These are phyloP conservation scores for Podarcis siculus DNA, from an alignment of 2,797 vertebrate genomes.

Conservation along the genomic window DNA sequence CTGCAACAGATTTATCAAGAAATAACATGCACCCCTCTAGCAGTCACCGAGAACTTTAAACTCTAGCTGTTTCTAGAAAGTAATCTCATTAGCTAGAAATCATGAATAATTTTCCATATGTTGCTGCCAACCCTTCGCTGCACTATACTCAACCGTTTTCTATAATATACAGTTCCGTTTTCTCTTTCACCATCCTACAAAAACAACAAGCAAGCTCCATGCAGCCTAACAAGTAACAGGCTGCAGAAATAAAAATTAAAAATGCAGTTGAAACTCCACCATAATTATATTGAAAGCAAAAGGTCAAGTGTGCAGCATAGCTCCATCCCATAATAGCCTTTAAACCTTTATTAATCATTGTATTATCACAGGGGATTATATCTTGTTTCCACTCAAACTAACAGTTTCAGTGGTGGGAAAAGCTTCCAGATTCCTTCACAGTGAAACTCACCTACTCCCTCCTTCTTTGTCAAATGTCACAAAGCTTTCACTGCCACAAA, in stretches of 20 bases:
- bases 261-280: not conserved
- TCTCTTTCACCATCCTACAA: not conserved
- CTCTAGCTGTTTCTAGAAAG: conserved; percentile 4
- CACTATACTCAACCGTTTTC: not conserved
- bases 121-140: conserved; percentile 2
- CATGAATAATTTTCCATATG: conserved; percentile 26
- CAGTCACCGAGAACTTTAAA: conserved; percentile 22
- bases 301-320: conserved; percentile 6
- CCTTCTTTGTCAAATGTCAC: not conserved
- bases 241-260: conserved; percentile 1
- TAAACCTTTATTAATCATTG: conserved; percentile 23
- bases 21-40: not conserved
- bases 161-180: not conserved
- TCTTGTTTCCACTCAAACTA: conserved; percentile 14
- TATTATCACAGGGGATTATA: conserved; percentile 26
- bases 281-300: conserved; percentile 24
- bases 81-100: conserved; percentile 26
- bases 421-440: not conserved
- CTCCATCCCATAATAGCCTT: conserved; percentile 8
- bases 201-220: not conserved
- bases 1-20: conserved; percentile 6
- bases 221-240: not conserved
- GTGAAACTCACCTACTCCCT: not conserved
- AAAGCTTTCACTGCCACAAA: not conserved
- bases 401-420: not conserved